Conservation (phyloP, 2,113 vertebrate genomes). For the Menura novaehollandiae region DNA sequence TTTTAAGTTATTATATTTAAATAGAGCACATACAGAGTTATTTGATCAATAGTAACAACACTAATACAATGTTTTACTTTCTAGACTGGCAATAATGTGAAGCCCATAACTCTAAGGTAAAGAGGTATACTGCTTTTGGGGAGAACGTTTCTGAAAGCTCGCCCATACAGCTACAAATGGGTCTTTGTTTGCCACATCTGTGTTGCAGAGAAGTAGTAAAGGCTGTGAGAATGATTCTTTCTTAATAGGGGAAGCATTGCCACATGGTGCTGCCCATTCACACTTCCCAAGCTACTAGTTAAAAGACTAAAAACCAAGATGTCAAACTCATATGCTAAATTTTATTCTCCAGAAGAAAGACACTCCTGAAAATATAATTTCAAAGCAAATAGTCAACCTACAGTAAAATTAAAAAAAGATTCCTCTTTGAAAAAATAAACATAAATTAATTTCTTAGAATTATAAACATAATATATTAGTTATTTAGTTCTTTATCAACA, state of each 20-base stretch:
- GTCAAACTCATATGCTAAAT: background rate
- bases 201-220: background rate
- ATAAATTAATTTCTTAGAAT: background rate
- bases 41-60: background rate
- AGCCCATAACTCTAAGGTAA: background rate
- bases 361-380: background rate
- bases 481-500: background rate
- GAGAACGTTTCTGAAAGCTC: background rate
- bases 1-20: background rate
- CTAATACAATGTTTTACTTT: background rate
- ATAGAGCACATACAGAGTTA: background rate
- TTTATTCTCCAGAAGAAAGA: background rate
- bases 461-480: background rate
- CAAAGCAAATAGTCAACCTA: background rate
- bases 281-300: background rate
- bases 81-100: background rate
- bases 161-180: conserved; percentile 25
- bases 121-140: background rate
- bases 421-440: background rate
- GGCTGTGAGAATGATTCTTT: conserved; percentile 1
- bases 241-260: background rate
- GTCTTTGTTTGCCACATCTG: conserved; percentile 66
- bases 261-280: background rate
- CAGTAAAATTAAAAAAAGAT: background rate
- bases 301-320: background rate